Evolutionary conservation across 2,888 invertebrate species (phyloP), one percentile per base, ranked within the genome.

Genomic region (Spodoptera exigua): DNA sequence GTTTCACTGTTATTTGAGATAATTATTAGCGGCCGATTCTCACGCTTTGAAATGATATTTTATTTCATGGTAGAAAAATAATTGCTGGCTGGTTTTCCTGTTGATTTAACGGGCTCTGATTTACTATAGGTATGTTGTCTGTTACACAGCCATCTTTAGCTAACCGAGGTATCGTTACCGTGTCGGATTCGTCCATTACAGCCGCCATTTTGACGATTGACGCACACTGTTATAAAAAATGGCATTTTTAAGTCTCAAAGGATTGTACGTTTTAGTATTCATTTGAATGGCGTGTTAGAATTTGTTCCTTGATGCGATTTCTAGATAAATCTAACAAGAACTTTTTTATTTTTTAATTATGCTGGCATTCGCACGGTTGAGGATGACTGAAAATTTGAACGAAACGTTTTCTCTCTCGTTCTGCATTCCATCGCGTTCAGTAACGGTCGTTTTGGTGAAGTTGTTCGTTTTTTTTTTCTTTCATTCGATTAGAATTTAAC

Each of bases 261-360:
- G 27, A 27, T 27, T 27, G 27, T 0, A 55, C 11, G n/a, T 51
- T 57, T 21, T 7, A 36, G 7, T 21, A 13, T 46, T 41, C 18
- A 44, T 14, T 1, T 5, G 11, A 27, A 54, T 57, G 12, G 56
- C 61, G 56, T 57, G 61, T 21, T 46, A 49, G 21, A 51, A 32
- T 58, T 17, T 11, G 12, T 40, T 49, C 3, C 32, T 49, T n/a
- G 36, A 39, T 21, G 16, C 52, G 17, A 13, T 64, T 36, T 69
- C 51, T 60, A 65, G 60, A 71, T 71, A 52, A 54, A 35, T n/a
- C 18, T 54, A 62, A 54, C 37, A 49, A 68, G 46, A 51, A 55
- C 37, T 68, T 73, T 70, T 61, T 68, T 69, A 54, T 60, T 72
- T 57, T 70, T 43, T 59, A 74, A 69, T 74, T 74, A 69, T 34